A percentile compares a stretch with the other conserved stretches of the same genome.
These are phyloP conservation scores for Tenthredo scrophulariae DNA, from an alignment of 2,888 invertebrate species.

Conservation along the genomic window DNA sequence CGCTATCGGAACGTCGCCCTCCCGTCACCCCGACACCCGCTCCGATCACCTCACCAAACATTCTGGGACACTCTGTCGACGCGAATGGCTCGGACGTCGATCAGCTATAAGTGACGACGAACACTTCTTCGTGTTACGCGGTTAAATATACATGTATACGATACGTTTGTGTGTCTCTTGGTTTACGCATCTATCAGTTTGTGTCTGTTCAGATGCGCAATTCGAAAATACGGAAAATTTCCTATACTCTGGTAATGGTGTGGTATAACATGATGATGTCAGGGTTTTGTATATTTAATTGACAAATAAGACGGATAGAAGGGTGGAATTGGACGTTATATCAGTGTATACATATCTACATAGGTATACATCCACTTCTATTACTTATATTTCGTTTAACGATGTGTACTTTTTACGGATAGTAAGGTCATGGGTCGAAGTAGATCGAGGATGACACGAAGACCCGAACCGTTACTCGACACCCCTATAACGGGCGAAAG, in stretches of 20 bases:
- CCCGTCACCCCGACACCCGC: conserved; percentile 29
- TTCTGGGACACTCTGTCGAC: conserved; percentile 33
- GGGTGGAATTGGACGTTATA: neutral
- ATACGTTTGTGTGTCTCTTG: neutral
- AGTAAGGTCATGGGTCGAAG: neutral
- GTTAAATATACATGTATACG: neutral
- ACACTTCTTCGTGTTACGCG: neutral
- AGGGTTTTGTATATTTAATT: neutral
- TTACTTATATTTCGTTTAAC: neutral
- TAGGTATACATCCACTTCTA: neutral
- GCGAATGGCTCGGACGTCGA: conserved; percentile 27
- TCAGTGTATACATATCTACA: neutral
- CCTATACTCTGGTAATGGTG: neutral
- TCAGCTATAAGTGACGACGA: conserved; percentile 1
- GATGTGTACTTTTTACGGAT: neutral
- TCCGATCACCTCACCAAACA: conserved; percentile 31
- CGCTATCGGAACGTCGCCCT: conserved; percentile 65
- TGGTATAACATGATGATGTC: neutral
- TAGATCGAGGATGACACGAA: neutral
- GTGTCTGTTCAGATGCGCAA: neutral
- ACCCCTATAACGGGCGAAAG: conserved; percentile 40
- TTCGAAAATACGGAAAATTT: neutral
- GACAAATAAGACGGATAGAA: neutral
- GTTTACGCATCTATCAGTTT: neutral
- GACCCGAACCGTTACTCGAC: neutral